These are phyloP conservation scores for Neoscelio sp. DNA, from an alignment of 2,888 invertebrate genomes.

Conservation along the genomic window DNA sequence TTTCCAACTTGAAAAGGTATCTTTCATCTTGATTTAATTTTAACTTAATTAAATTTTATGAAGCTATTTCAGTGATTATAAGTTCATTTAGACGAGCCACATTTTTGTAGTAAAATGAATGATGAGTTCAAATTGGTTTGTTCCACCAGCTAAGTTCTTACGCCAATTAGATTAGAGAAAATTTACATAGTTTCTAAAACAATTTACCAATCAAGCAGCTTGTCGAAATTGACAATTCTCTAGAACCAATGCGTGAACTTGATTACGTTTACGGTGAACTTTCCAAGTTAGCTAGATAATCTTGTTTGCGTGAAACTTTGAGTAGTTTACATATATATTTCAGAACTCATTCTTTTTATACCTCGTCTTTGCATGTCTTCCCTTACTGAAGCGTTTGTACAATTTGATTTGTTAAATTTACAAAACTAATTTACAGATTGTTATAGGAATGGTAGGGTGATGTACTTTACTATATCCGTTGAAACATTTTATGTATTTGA, in stretches of 20 bases:
- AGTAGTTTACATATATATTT: slow-evolving; percentile 21
- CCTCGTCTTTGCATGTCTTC: slow-evolving; percentile 4
- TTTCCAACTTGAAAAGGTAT: too few relatives aligned
- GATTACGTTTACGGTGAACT: slow-evolving; percentile 13
- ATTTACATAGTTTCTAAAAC: slow-evolving; percentile 1
- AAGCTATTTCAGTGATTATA: too few relatives aligned
- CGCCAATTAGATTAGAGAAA: background rate
- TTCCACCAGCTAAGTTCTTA: too few relatives aligned
- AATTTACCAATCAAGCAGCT: slow-evolving; percentile 13
- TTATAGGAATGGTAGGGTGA: background rate
- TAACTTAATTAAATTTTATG: too few relatives aligned
- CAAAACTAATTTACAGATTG: slow-evolving; percentile 10
- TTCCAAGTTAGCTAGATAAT: slow-evolving; percentile 10
- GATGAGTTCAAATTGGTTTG: too few relatives aligned
- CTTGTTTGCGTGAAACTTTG: slow-evolving; percentile 20
- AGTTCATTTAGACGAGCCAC: too few relatives aligned
- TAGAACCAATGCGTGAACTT: slow-evolving; percentile 5
- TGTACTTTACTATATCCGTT: background rate
- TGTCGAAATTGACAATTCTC: slow-evolving; percentile 17
- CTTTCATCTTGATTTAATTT: too few relatives aligned
- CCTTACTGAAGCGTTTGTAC: background rate
- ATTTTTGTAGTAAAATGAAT: too few relatives aligned
- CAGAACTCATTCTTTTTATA: slow-evolving; percentile 2
- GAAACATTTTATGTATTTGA: background rate
- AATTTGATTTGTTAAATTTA: slow-evolving; percentile 18